Percentiles rank a stretch among this genome's conserved stretches.
phyloP scores from a whole-genome alignment of 2,113 vertebrate species.

The Poeciliopsis retropinna region DNA sequence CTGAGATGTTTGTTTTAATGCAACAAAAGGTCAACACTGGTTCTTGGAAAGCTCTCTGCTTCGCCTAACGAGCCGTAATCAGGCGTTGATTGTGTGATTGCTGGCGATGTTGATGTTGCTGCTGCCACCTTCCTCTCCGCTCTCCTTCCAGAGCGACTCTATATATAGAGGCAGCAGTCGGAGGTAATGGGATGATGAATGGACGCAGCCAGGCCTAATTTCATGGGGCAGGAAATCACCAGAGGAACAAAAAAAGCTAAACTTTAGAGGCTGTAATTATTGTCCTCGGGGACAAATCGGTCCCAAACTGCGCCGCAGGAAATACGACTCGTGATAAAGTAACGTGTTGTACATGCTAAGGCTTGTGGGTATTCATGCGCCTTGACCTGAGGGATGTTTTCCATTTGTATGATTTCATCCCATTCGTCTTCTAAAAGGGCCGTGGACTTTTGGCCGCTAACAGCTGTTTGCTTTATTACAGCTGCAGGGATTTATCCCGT shows the following conservation, averaged over 20 bases:
- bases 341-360: conserved; percentile 46
- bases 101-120: not conserved
- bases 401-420: conserved; percentile 42
- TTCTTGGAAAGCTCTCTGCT: conserved; percentile 50
- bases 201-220: conserved; percentile 71
- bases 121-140: conserved; percentile 32
- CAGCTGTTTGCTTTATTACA: conserved; percentile 25
- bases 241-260: conserved; percentile 60
- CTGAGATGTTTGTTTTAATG: too few relatives aligned
- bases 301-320: conserved; percentile 65
- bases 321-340: conserved; percentile 64
- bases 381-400: conserved; percentile 6
- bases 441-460: conserved; percentile 28
- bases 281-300: conserved; percentile 74
- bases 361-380: conserved; percentile 18
- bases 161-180: conserved; percentile 67
- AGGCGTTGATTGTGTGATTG: conserved; percentile 57
- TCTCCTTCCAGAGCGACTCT: conserved; percentile 60
- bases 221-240: conserved; percentile 76
- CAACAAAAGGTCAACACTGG: conserved; percentile 8
- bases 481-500: conserved; percentile 34
- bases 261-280: conserved; percentile 76
- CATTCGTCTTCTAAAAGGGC: conserved; percentile 27
- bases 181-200: conserved; percentile 78
- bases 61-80: conserved; percentile 58